These are phyloP conservation scores for Biston stratarius DNA, from an alignment of 2,888 invertebrate genomes.

Conservation along the genomic window DNA sequence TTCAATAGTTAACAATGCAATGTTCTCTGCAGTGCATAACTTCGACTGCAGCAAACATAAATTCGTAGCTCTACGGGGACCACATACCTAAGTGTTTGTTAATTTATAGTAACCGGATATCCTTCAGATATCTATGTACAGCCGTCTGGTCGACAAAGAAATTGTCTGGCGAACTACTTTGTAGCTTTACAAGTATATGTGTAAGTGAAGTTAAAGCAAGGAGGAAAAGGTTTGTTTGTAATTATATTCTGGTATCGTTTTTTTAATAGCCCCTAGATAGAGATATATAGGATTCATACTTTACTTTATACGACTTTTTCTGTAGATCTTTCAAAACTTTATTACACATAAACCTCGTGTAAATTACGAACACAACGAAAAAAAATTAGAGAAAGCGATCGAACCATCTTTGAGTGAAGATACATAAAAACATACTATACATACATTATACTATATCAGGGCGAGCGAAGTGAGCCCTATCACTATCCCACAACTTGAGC, in stretches of 20 bases:
- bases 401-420: no score
- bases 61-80: constrained; percentile 53
- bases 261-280: no score
- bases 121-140: constrained; percentile 77
- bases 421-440: no score
- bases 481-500: no score
- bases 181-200: constrained; percentile 6
- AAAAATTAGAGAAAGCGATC: neutral
- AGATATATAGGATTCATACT: no score
- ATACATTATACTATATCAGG: no score
- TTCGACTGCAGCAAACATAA: constrained; percentile 43
- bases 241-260: neutral
- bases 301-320: neutral
- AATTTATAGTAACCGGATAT: constrained; percentile 81
- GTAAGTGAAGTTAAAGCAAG: neutral
- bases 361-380: no score
- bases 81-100: constrained; percentile 57
- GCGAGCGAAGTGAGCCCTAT: no score
- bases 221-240: neutral
- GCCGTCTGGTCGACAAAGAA: constrained; percentile 56
- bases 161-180: constrained; percentile 33
- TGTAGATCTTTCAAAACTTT: neutral
- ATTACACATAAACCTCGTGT: no score
- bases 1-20: constrained; percentile 19
- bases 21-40: constrained; percentile 30